These are phyloP conservation scores for Cisticola juncidis DNA, from an alignment of 2,113 vertebrate genomes.

Conservation along the genomic window DNA sequence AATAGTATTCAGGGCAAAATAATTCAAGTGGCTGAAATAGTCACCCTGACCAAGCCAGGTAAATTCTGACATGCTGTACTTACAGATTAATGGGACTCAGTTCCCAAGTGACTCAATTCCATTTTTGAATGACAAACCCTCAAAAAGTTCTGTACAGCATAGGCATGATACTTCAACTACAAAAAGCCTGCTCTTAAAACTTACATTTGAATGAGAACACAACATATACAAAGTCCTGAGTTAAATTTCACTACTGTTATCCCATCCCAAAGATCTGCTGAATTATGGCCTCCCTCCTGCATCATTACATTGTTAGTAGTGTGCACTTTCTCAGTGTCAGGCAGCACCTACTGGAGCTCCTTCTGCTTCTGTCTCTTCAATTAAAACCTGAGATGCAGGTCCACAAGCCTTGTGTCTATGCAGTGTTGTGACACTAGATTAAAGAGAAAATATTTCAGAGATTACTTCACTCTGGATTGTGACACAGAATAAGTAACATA, in stretches of 20 bases:
- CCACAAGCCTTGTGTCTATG: background rate
- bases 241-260: background rate
- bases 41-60: background rate
- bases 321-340: background rate
- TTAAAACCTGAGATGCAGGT: background rate
- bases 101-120: background rate
- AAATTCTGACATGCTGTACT: background rate
- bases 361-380: background rate
- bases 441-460: background rate
- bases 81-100: background rate
- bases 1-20: background rate
- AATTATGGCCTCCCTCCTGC: background rate
- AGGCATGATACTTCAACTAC: background rate
- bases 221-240: background rate
- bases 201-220: background rate
- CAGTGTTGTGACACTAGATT: background rate
- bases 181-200: background rate
- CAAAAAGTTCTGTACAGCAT: background rate
- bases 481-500: background rate
- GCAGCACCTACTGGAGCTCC: background rate
- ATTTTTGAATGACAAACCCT: background rate
- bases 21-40: background rate
- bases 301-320: fast-evolving
- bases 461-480: background rate
- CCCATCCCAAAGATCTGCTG: background rate